A percentile compares a stretch with the other conserved stretches of the same genome.
phyloP scores from a whole-genome alignment of 2,888 invertebrate species.

The Lasioglossum malachurum region DNA sequence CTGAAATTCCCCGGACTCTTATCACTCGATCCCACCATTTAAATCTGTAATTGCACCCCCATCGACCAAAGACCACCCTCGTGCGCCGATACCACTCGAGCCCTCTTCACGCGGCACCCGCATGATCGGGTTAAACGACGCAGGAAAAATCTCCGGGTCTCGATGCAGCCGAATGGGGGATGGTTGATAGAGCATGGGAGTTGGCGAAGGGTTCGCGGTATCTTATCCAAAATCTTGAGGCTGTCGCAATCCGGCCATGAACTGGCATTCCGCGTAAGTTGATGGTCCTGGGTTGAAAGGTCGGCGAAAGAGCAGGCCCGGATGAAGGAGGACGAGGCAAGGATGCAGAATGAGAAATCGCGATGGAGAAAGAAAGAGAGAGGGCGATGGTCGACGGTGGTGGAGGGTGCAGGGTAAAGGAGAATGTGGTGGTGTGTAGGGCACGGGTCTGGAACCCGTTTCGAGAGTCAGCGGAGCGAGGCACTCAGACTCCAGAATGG shows the following conservation, averaged over 20 bases:
- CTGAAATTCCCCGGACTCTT: not conserved
- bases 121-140: constrained; percentile 40
- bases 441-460: constrained; percentile 78
- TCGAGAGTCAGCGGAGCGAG: constrained; percentile 82
- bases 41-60: constrained; percentile 6
- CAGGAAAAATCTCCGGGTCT: constrained; percentile 28
- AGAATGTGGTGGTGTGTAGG: constrained; percentile 68
- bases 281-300: constrained; percentile 74
- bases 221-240: constrained; percentile 70
- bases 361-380: not conserved
- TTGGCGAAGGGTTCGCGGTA: constrained; percentile 58
- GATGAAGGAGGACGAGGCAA: constrained; percentile 51
- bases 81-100: not conserved
- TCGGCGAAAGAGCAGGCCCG: constrained; percentile 59
- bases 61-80: constrained; percentile 9
- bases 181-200: constrained; percentile 9
- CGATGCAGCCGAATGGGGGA: constrained; percentile 11
- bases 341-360: constrained; percentile 49
- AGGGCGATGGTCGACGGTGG: constrained; percentile 14
- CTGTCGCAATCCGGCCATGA: constrained; percentile 68
- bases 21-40: not conserved
- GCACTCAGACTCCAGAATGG: constrained; percentile 83
- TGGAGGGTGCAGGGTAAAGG: constrained; percentile 43
- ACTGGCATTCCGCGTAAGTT: constrained; percentile 67
- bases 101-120: constrained; percentile 28